phyloP scores from a whole-genome alignment of 2,888 invertebrate genomes.

The Melinopterus prodromus region DNA sequence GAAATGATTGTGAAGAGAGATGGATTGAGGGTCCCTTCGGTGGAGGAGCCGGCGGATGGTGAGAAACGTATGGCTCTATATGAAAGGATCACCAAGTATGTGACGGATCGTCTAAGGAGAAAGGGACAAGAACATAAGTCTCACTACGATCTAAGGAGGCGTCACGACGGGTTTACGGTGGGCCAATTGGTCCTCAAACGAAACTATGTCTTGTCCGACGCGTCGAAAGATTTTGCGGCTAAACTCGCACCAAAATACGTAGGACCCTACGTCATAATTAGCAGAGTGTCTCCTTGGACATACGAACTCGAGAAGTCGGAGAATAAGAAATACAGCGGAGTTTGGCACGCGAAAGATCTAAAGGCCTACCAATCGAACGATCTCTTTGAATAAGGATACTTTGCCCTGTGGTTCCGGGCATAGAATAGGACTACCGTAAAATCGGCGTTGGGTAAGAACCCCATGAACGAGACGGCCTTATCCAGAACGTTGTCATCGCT shows the following conservation, averaged over 20 bases:
- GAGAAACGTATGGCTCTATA: not conserved
- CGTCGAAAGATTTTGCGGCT: slow-evolving; percentile 38
- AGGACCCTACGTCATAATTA: slow-evolving; percentile 34
- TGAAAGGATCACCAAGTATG: not conserved
- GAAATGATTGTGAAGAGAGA: too few relatives aligned
- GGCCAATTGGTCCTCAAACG: slow-evolving; percentile 37
- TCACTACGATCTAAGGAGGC: slow-evolving; percentile 6
- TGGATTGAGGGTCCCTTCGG: not conserved
- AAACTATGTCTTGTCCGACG: slow-evolving; percentile 41
- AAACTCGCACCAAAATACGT: slow-evolving; percentile 44
- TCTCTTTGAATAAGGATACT: not conserved
- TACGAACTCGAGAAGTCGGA: slow-evolving; percentile 6
- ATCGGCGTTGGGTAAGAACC: not conserved
- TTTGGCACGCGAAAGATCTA: too few relatives aligned
- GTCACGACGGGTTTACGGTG: slow-evolving; percentile 21
- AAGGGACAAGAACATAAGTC: not conserved
- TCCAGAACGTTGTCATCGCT: not conserved
- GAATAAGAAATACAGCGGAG: too few relatives aligned
- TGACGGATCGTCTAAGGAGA: not conserved
- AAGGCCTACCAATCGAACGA: not conserved
- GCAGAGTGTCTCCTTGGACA: not conserved
- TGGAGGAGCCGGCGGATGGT: slow-evolving; percentile 41
- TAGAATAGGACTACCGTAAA: not conserved
- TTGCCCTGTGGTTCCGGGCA: not conserved
- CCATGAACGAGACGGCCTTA: not conserved